Base-by-base conservation (phyloP, 1,140 invertebrate species). In the Trichonephila clavipes region DNA sequence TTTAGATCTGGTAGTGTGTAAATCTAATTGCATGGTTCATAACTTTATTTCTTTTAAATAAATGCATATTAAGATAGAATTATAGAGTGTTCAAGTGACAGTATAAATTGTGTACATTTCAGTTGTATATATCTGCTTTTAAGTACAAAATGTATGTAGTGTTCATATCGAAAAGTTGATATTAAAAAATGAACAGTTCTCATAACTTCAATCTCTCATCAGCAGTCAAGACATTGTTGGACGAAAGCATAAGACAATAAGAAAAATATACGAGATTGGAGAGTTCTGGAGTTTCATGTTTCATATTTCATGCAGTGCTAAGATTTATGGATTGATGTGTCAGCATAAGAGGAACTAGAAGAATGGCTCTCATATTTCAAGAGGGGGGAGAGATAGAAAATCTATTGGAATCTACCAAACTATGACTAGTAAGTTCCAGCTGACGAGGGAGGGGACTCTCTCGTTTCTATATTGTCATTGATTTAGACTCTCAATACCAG, bases 251-350 rank as follows among this genome's bases (percentile, higher is more conserved):
- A 69, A 69, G 69, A 90, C 58, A 90, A 90, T 90, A 90, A 90
- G 28, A 58, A 59, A 81, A 81, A 28, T 28, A 51, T 14, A 44
- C 7, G 21, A 90, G 69, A 81, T 90, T 51, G 44, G 28, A 34
- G 58, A 24, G 28, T 81, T 90, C 88, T 40, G 69, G n/a, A 58
- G 58, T 66, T 81, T 77, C 69, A 14, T 61, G 89, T 58, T 92
- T 92, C 77, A 92, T 92, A 92, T 92, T 92, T 92, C 81, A 92
- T 62, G 59, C 90, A 85, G 90, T 64, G 81, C 58, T 21, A 85
- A 92, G 90, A 92, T 92, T 92, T 92, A 92, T 92, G 90, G 81
- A 92, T 92, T 85, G 59, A 92, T 92, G 90, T 92, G 90, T 85
- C 90, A 92, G 90, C 90, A 85, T 85, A n/a, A 92, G 34, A 28